Conservation (phyloP, 2,113 vertebrate genomes). For the Periophthalmus modestus region DNA sequence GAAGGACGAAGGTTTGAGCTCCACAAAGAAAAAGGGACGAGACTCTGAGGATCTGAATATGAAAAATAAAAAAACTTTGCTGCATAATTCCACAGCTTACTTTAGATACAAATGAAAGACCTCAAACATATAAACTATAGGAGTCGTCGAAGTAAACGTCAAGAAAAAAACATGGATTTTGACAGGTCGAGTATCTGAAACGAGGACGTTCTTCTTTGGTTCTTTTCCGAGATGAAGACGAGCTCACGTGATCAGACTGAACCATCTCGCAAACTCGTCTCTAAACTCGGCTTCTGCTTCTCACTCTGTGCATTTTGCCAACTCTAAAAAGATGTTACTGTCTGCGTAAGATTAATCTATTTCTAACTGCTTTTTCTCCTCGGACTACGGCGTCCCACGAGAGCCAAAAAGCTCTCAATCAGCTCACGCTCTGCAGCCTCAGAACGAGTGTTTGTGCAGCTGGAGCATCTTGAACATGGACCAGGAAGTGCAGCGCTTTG, state of each 20-base stretch:
- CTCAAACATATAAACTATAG: too few relatives aligned
- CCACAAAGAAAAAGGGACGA: too few relatives aligned
- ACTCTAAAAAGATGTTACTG: constrained; percentile 13
- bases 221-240: neutral
- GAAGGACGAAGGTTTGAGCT: too few relatives aligned
- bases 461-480: constrained; percentile 42
- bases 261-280: neutral
- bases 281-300: neutral
- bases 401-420: constrained; percentile 42
- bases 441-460: constrained; percentile 54
- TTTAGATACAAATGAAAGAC: too few relatives aligned
- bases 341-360: constrained; percentile 17
- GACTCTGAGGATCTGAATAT: too few relatives aligned
- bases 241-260: neutral
- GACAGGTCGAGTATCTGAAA: too few relatives aligned
- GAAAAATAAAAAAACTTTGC: too few relatives aligned
- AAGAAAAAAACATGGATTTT: too few relatives aligned
- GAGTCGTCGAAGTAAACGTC: too few relatives aligned
- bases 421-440: constrained; percentile 42
- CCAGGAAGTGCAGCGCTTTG: constrained; percentile 26
- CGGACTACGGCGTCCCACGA: constrained; percentile 4
- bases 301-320: neutral
- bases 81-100: too few relatives aligned
- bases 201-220: neutral
- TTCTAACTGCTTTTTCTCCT: constrained; percentile 11